Base-by-base conservation (phyloP, 2,113 vertebrate genomes). In the Psettodes erumei region DNA sequence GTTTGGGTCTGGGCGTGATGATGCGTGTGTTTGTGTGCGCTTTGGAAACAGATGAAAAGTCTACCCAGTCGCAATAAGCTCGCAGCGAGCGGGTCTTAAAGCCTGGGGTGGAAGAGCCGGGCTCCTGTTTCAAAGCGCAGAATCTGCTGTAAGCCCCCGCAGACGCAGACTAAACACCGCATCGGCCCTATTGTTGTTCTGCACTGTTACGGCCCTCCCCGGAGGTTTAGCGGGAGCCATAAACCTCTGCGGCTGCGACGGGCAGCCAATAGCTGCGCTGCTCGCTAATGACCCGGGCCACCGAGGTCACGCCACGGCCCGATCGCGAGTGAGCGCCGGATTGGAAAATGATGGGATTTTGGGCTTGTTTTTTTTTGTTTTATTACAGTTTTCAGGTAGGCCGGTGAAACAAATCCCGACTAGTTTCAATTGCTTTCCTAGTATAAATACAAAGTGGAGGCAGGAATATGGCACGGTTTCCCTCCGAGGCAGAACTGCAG, bases 81-180 rank as follows among this genome's bases (percentile, higher is more conserved):
- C 63, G 80, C 89, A 79, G 82, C 76, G 69, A 90, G 91, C 81
- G 87, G 81, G 88, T 90, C 84, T 90, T 88, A 83, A 91, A 88
- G 86, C 90, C 86, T 91, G 89, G 89, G 74, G 81, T 81, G 32
- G n/a, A 33, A 62, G 4, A 75, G 71, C 40, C 37, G 38, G 84
- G 77, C 64, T 91, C 89, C 68, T 21, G 89, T 91, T 93, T 93
- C 90, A 91, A 82, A 85, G 83, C 68, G 79, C 81, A 81, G 71
- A 90, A 86, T 82, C 62, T 82, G 74, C 84, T 60, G 72, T 90
- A 93, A 91, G 83, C 88, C 86, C 77, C 78, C 60, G 18, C 81
- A 86, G 82, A 90, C 90, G 50, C 86, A 94, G 94, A 92, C 92
- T 94, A 94, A 94, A 94, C 93, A 93, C 71, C 81, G 83, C 83